Base-by-base conservation (phyloP, 2,113 vertebrate genomes). In the Anoura caudifer region DNA sequence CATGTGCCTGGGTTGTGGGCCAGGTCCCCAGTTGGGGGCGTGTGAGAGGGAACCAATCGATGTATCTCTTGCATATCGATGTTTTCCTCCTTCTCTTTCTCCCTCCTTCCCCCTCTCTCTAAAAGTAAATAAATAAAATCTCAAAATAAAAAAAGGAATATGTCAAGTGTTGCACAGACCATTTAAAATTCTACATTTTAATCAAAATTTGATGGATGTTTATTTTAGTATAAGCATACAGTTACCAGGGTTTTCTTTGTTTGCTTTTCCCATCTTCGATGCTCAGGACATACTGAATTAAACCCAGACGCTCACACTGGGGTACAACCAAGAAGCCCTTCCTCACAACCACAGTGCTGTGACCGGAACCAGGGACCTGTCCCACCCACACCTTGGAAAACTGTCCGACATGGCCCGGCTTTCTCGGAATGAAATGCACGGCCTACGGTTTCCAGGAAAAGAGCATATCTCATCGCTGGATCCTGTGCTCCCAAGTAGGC, bases 391-490 rank as follows among this genome's bases (percentile, higher is more conserved):
- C 61, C 54, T 20, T 28, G 67, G 80, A 76, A 91, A 93, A 43
- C 20, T 81, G 16, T 72, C 95, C 45, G 26, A 28, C 50, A 70
- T 10, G 15, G 19, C 16, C 15, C 84, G 54, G 43, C 87, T 97
- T 26, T 92, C 70, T 67, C 33, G 20, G 1, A 88, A 95, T 80
- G 61, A 83, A 43, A n/a, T 52, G 28, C 56, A 11, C 50, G 26
- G 12, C 65, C 45, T 38, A 26, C 24, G 33, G 65, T 96, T 5
- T 45, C 77, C 94, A 96, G 93, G 91, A 95, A 98, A 92, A 96
- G 96, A 8, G 4, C 56, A 43, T 26, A 56, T 95, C 95, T 82
- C 94, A 20, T 31, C 81, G 70, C 38, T 83, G 91, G 92, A 36
- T 67, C 15, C 43, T 79, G 88, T 90, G 85, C 83, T 95, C 69